Evolutionary conservation across 2,113 vertebrate genomes (phyloP).

Genomic region (Rallus limicola): DNA sequence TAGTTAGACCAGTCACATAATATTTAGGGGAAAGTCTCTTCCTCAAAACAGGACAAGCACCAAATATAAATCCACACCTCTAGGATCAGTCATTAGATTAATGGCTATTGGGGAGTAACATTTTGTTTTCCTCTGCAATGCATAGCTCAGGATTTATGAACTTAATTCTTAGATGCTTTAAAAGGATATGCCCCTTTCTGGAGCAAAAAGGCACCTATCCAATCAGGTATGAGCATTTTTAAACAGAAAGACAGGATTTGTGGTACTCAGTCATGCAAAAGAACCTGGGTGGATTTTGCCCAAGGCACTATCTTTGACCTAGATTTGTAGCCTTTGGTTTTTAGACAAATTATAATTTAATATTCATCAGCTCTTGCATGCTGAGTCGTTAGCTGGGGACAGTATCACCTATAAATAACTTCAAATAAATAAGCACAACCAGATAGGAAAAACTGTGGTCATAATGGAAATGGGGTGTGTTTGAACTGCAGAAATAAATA

Average conservation of each 20-base stretch:
- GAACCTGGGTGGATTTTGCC: constrained; percentile 24
- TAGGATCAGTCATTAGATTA: not conserved
- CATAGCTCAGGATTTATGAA: not conserved
- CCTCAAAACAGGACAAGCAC: not conserved
- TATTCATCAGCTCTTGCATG: not conserved
- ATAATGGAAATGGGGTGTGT: not conserved
- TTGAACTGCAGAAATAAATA: constrained; percentile 18
- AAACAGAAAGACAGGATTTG: not conserved
- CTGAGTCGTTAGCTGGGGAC: not conserved
- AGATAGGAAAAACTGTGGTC: not conserved
- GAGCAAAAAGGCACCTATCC: not conserved
- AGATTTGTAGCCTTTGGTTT: constrained; percentile 34
- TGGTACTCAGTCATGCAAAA: constrained; percentile 36
- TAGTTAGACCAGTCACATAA: not conserved
- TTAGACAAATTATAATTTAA: constrained; percentile 38
- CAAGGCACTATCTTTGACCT: constrained; percentile 40
- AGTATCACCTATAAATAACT: constrained; percentile 31
- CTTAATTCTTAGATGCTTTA: not conserved
- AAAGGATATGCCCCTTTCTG: not conserved
- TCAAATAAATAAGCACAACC: constrained; percentile 4
- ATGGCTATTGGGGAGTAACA: not conserved
- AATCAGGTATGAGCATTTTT: not conserved
- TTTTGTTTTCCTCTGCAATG: not conserved
- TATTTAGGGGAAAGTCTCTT: not conserved
- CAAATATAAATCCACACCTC: not conserved